phyloP scores from a whole-genome alignment of 2,797 vertebrate species.

The Thalassophryne amazonica region DNA sequence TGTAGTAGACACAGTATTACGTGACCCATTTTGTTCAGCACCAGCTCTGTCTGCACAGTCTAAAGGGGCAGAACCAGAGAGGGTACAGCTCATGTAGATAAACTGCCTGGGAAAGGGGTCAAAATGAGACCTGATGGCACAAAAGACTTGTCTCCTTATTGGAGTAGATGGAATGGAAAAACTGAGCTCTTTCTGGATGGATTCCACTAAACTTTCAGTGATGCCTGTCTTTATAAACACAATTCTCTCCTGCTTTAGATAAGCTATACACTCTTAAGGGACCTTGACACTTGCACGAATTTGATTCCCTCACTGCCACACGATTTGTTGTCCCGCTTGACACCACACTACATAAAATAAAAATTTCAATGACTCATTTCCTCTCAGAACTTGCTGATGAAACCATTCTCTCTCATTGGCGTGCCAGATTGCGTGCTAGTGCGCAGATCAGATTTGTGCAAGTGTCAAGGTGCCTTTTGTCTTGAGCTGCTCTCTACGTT shows the following conservation, averaged over 20 bases:
- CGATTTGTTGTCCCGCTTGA: too few species aligned
- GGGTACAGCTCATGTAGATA: conserved; percentile 26
- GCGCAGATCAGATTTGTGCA: too few species aligned
- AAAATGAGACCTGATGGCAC: conserved; percentile 14
- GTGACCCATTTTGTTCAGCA: conserved; percentile 65
- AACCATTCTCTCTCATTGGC: too few species aligned
- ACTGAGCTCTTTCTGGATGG: conserved; percentile 23
- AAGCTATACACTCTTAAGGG: background rate
- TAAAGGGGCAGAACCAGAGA: conserved; percentile 2
- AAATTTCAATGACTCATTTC: too few species aligned
- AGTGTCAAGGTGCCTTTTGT: conserved; percentile 1
- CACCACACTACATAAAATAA: too few species aligned
- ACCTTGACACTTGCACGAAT: background rate
- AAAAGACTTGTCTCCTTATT: conserved; percentile 26
- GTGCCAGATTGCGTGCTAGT: too few species aligned
- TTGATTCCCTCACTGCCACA: too few species aligned
- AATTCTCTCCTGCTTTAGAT: background rate
- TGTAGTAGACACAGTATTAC: conserved; percentile 55
- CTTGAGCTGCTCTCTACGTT: background rate
- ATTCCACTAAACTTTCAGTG: conserved; percentile 3
- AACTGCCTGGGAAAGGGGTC: conserved; percentile 29
- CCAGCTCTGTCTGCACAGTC: conserved; percentile 24
- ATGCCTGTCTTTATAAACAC: conserved; percentile 13
- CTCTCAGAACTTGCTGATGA: too few species aligned
- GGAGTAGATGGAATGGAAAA: conserved; percentile 37